These are phyloP conservation scores for Myathropa florea DNA, from an alignment of 2,888 invertebrate species.

Conservation along the genomic window DNA sequence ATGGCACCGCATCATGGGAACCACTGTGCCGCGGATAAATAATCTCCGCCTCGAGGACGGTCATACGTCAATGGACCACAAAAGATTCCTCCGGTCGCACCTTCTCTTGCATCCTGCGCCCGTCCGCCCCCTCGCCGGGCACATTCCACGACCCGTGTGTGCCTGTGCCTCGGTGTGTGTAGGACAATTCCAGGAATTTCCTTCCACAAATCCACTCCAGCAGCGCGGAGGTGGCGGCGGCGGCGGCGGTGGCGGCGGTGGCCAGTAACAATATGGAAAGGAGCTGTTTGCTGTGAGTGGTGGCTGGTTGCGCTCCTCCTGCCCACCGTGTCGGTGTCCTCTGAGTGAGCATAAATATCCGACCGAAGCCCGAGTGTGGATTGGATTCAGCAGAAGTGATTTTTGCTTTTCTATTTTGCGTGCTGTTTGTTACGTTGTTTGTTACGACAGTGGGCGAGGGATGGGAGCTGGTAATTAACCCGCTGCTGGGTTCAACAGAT, in stretches of 20 bases:
- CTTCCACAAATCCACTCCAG: conserved; percentile 28
- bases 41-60: conserved; percentile 65
- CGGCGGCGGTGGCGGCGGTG: no score
- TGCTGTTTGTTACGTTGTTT: background rate
- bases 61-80: conserved; percentile 70
- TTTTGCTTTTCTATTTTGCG: background rate
- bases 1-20: conserved; percentile 52
- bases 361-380: conserved; percentile 30
- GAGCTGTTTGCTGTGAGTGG: conserved; percentile 9
- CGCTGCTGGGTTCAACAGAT: background rate
- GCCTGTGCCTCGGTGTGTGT: background rate
- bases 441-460: background rate
- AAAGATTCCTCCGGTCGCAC: conserved; percentile 61
- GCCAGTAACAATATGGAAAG: conserved; percentile 46
- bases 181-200: conserved; percentile 63
- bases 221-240: background rate
- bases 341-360: background rate
- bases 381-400: background rate
- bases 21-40: conserved; percentile 58
- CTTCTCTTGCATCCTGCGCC: conserved; percentile 28
- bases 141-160: background rate
- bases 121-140: background rate
- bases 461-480: background rate
- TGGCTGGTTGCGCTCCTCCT: background rate
- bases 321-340: background rate